Evolutionary conservation across 2,888 invertebrate species (phyloP).

Genomic region (Celastrina argiolus): DNA sequence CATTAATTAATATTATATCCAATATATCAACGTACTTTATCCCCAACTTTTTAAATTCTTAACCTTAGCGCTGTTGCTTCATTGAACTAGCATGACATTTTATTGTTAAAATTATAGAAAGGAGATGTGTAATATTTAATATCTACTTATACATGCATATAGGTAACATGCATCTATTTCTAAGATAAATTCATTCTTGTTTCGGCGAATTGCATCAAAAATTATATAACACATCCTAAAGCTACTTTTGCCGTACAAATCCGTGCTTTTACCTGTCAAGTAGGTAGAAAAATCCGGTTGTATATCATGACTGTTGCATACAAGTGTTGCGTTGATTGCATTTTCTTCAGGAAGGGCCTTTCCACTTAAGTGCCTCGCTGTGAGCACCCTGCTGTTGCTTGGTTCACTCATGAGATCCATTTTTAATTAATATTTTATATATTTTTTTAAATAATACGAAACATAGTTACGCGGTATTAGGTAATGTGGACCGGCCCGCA

Average conservation of each 20-base stretch:
- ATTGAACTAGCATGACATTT: too few species aligned
- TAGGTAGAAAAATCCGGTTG: conserved; percentile 62
- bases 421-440: conserved; percentile 31
- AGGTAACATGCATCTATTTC: too few species aligned
- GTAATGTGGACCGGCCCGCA: conserved; percentile 15
- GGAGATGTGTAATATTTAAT: too few species aligned
- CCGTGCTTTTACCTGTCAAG: conserved; percentile 51
- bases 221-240: neutral
- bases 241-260: neutral
- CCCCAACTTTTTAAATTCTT: too few species aligned
- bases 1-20: too few species aligned
- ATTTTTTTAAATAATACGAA: conserved; percentile 14
- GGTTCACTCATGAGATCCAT: conserved; percentile 60
- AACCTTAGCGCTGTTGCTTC: too few species aligned
- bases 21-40: too few species aligned
- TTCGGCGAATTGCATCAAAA: neutral
- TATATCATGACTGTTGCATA: conserved; percentile 59
- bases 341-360: conserved; percentile 45
- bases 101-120: too few species aligned
- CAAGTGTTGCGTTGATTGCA: conserved; percentile 58
- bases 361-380: conserved; percentile 57
- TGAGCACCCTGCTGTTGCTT: conserved; percentile 47
- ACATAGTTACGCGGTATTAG: conserved; percentile 13
- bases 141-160: too few species aligned
- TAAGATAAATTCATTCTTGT: too few species aligned